Evolutionary conservation across 2,113 vertebrate species (phyloP).

Genomic region (Diadophis punctatus): DNA sequence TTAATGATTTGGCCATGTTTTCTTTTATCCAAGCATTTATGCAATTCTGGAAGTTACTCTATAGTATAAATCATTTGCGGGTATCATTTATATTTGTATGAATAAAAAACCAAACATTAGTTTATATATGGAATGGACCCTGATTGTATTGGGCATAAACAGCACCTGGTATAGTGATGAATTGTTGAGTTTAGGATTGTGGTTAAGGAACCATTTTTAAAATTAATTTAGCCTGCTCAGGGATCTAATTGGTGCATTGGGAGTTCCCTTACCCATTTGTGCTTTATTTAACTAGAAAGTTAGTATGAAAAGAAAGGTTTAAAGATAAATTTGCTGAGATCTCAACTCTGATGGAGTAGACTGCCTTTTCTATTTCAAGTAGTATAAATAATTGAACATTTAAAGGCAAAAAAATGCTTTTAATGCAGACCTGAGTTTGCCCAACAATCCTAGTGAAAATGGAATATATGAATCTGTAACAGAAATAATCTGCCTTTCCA

Average conservation of each 20-base stretch:
- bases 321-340: not conserved
- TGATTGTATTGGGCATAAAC: not conserved
- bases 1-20: not conserved
- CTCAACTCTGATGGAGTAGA: not conserved
- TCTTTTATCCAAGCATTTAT: fast-evolving
- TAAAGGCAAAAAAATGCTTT: not conserved
- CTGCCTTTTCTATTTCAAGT: not conserved
- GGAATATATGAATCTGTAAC: not conserved
- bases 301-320: not conserved
- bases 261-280: not conserved
- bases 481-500: not conserved
- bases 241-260: not conserved
- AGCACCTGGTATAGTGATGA: not conserved
- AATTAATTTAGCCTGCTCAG: not conserved
- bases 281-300: not conserved
- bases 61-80: not conserved
- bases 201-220: not conserved
- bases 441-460: not conserved
- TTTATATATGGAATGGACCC: not conserved
- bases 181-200: not conserved
- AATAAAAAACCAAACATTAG: not conserved
- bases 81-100: not conserved
- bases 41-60: not conserved
- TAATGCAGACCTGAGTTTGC: not conserved
- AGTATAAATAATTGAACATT: not conserved